Conservation (phyloP, 2,113 vertebrate species). For the Macrotis lagotis region DNA sequence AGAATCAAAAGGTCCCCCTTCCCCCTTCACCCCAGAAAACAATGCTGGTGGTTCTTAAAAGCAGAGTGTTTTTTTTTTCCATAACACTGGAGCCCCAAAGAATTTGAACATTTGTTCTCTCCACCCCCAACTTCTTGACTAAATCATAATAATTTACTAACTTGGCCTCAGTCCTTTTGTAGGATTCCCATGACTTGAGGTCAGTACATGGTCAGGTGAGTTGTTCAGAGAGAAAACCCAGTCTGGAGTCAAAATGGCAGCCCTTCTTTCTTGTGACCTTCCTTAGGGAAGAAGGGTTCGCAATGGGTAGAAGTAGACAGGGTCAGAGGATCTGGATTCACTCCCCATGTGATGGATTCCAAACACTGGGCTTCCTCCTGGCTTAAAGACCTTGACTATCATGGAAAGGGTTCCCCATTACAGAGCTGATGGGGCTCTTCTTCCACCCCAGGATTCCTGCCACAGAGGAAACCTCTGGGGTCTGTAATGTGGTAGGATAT, state of each 20-base stretch:
- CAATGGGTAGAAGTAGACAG: neutral
- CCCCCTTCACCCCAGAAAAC: neutral
- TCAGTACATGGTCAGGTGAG: neutral
- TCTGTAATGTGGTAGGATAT: neutral
- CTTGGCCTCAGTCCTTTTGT: neutral
- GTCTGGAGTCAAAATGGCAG: neutral
- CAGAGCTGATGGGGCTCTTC: neutral
- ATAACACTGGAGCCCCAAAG: neutral
- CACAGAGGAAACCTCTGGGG: neutral
- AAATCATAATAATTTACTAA: neutral
- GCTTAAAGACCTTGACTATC: neutral
- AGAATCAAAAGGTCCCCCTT: neutral
- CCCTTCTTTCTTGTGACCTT: neutral
- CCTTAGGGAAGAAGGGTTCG: neutral
- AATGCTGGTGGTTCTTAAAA: neutral
- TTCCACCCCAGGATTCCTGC: neutral
- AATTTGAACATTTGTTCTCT: neutral
- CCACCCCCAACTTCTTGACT: neutral
- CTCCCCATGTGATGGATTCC: neutral
- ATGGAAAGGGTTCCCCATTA: neutral
- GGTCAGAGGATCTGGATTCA: neutral
- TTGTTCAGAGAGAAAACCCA: neutral
- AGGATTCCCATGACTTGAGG: neutral
- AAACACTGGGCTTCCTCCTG: neutral
- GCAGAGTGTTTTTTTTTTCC: neutral